Percentiles rank a stretch among this genome's conserved stretches.
These are phyloP conservation scores for Diplodus sargus DNA, from an alignment of 2,797 vertebrate genomes.

Conservation along the genomic window DNA sequence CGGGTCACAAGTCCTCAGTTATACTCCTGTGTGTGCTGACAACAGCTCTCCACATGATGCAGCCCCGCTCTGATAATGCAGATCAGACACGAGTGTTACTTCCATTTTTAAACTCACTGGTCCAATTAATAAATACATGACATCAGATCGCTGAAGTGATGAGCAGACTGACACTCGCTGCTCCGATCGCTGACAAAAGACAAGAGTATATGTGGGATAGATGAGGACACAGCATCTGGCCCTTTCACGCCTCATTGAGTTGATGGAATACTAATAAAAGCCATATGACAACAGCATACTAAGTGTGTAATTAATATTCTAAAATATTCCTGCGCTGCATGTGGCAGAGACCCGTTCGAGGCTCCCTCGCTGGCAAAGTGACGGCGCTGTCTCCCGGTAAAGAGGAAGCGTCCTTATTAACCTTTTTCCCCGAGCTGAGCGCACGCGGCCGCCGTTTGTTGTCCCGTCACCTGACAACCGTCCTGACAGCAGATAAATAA, in stretches of 20 bases:
- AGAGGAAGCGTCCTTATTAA: constrained; percentile 78
- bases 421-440: constrained; percentile 66
- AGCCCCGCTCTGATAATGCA: constrained; percentile 18
- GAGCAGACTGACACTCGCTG: constrained; percentile 54
- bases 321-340: constrained; percentile 79
- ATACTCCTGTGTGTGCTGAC: not conserved
- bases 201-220: constrained; percentile 56
- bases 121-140: constrained; percentile 75
- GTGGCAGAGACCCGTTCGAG: constrained; percentile 71
- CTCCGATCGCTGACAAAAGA: constrained; percentile 62
- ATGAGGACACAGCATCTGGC: constrained; percentile 79
- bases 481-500: constrained; percentile 53
- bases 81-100: constrained; percentile 48
- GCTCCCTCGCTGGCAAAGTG: constrained; percentile 60
- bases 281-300: constrained; percentile 83
- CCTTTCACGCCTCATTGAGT: constrained; percentile 79
- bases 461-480: constrained; percentile 43
- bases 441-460: constrained; percentile 21
- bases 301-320: constrained; percentile 84
- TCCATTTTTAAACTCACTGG: constrained; percentile 65
- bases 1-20: no score
- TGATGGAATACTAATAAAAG: constrained; percentile 87
- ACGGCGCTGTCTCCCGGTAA: constrained; percentile 66
- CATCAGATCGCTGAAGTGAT: constrained; percentile 56
- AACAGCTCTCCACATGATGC: not conserved